A percentile compares a stretch with the other conserved stretches of the same genome.
phyloP scores from a whole-genome alignment of 23 tunicate genomes.

The Aplidium turbinatum region DNA sequence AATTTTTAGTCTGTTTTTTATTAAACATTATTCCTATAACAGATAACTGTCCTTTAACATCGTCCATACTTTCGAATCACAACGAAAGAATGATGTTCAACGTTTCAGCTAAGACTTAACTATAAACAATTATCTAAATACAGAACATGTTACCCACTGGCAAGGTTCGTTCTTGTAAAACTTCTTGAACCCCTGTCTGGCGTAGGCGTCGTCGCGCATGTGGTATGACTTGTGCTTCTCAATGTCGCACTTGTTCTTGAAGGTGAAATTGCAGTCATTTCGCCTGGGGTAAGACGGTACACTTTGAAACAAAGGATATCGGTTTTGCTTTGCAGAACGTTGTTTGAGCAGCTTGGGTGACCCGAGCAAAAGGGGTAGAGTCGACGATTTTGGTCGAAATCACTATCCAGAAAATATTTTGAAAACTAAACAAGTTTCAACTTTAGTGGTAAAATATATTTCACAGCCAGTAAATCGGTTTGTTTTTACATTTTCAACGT shows the following conservation, averaged over 20 bases:
- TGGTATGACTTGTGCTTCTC: conserved; percentile 91
- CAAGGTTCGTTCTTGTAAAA: conserved; percentile 83
- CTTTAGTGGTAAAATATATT: neutral
- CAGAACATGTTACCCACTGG: conserved; percentile 63
- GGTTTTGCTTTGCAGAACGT: too few relatives aligned
- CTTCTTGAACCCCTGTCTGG: conserved; percentile 84
- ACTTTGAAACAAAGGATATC: neutral
- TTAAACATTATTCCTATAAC: too few relatives aligned
- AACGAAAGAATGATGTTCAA: too few relatives aligned
- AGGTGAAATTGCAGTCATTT: conserved; percentile 68
- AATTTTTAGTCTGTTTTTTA: too few relatives aligned
- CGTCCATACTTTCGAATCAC: too few relatives aligned
- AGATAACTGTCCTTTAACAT: too few relatives aligned
- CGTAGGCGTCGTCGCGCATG: conserved; percentile 66
- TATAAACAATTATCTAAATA: too few relatives aligned
- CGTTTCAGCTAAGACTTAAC: too few relatives aligned
- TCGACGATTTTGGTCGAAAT: neutral
- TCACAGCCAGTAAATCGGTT: too few relatives aligned
- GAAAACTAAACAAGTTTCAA: neutral
- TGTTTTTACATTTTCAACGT: too few relatives aligned
- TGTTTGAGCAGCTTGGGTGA: too few relatives aligned
- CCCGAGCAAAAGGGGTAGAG: too few relatives aligned
- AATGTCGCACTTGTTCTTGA: conserved; percentile 87
- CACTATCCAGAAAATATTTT: neutral
- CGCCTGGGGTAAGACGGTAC: conserved; percentile 43